phyloP scores from a whole-genome alignment of 2,888 invertebrate genomes.

The Papilio demoleus region DNA sequence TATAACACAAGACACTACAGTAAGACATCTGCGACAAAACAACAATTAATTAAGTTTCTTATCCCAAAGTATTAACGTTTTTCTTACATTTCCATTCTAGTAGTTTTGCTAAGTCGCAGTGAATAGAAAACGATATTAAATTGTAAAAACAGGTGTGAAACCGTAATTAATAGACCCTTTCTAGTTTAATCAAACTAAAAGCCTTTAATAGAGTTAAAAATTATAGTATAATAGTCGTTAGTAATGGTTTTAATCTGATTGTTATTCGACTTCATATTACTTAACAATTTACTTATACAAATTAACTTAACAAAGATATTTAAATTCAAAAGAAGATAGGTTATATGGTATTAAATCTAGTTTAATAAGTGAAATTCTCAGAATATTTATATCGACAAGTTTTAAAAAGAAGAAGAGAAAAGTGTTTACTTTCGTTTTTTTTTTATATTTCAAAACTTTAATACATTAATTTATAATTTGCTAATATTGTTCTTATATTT shows the following conservation, averaged over 20 bases:
- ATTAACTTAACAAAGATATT: neutral
- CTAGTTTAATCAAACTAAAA: slow-evolving; percentile 1
- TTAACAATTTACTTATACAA: neutral
- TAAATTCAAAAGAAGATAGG: too few relatives aligned
- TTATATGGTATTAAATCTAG: too few relatives aligned
- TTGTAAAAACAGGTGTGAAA: neutral
- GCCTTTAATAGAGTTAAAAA: neutral
- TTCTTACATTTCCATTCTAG: neutral
- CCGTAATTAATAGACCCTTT: neutral
- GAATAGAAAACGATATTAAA: neutral
- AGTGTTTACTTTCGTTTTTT: neutral
- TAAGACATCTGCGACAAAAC: neutral
- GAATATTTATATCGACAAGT: too few relatives aligned
- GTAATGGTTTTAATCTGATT: neutral
- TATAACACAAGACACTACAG: neutral
- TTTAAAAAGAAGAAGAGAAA: too few relatives aligned
- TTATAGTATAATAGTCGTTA: too few relatives aligned
- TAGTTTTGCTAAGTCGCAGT: neutral
- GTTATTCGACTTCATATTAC: neutral
- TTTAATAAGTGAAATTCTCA: too few relatives aligned
- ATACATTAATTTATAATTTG: neutral
- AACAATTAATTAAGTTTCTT: neutral
- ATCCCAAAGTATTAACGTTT: neutral
- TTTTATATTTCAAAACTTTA: slow-evolving; percentile 5
- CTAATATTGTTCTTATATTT: slow-evolving; percentile 10